phyloP scores from a whole-genome alignment of 2,113 vertebrate species.

The Zingel zingel region DNA sequence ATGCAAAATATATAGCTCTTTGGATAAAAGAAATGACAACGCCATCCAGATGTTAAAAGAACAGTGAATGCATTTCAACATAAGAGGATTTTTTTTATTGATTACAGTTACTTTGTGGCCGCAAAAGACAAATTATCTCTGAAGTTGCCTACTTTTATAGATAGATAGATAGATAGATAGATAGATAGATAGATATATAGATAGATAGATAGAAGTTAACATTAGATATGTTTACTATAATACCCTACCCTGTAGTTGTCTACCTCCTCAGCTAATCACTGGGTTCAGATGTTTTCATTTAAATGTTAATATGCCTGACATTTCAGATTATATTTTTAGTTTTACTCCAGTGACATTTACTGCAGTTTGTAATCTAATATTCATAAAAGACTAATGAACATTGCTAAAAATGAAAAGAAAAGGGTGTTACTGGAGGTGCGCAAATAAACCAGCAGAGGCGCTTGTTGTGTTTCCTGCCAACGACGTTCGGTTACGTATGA shows the following conservation, averaged over 20 bases:
- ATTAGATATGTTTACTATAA: background rate
- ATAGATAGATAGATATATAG: too few species aligned
- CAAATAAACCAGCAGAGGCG: conserved; percentile 23
- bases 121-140: background rate
- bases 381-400: background rate
- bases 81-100: background rate
- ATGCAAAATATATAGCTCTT: background rate
- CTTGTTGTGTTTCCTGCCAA: background rate
- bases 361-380: background rate
- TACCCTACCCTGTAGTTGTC: background rate
- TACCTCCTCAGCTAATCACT: background rate
- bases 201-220: background rate
- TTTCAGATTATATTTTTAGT: background rate
- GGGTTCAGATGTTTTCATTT: background rate
- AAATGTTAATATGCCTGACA: background rate
- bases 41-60: background rate
- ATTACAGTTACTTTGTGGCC: background rate
- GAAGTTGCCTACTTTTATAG: background rate
- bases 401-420: background rate
- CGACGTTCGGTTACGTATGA: conserved; percentile 56
- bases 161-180: too few species aligned
- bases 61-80: background rate
- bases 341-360: background rate
- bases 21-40: background rate
- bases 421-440: background rate